Percentiles rank a stretch among this genome's conserved stretches.
These are phyloP conservation scores for Protaetia brevitarsis DNA, from an alignment of 1,140 invertebrate genomes.

Conservation along the genomic window DNA sequence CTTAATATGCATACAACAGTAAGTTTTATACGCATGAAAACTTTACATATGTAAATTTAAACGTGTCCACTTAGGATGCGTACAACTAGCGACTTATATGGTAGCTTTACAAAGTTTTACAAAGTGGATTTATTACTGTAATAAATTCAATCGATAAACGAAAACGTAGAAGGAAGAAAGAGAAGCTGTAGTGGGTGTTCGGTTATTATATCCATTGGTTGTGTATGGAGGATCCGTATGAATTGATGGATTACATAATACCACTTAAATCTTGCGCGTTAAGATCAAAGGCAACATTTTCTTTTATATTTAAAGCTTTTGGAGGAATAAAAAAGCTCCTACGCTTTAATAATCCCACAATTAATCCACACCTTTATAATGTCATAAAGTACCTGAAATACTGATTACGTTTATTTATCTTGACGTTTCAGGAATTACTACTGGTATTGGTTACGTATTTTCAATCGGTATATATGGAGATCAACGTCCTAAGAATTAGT, in stretches of 20 bases:
- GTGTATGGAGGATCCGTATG: too few relatives aligned
- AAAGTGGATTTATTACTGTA: not conserved
- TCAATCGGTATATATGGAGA: not conserved
- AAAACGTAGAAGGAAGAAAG: not conserved
- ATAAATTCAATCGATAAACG: slow-evolving; percentile 1
- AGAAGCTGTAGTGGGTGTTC: not conserved
- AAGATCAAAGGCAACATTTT: too few relatives aligned
- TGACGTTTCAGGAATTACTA: not conserved
- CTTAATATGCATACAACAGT: slow-evolving; percentile 4
- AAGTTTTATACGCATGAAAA: not conserved
- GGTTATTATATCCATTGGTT: not conserved
- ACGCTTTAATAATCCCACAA: too few relatives aligned
- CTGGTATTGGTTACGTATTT: not conserved
- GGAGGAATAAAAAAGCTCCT: too few relatives aligned
- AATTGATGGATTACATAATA: too few relatives aligned
- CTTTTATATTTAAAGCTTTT: too few relatives aligned
- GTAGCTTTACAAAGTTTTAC: not conserved
- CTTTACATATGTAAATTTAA: slow-evolving; percentile 16
- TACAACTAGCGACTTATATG: not conserved
- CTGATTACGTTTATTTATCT: not conserved
- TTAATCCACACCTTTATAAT: too few relatives aligned
- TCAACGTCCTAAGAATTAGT: not conserved
- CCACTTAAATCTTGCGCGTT: too few relatives aligned
- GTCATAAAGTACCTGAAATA: too few relatives aligned
- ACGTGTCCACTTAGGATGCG: not conserved